phyloP scores from a whole-genome alignment of 2,888 invertebrate genomes.

The Thyatira batis region DNA sequence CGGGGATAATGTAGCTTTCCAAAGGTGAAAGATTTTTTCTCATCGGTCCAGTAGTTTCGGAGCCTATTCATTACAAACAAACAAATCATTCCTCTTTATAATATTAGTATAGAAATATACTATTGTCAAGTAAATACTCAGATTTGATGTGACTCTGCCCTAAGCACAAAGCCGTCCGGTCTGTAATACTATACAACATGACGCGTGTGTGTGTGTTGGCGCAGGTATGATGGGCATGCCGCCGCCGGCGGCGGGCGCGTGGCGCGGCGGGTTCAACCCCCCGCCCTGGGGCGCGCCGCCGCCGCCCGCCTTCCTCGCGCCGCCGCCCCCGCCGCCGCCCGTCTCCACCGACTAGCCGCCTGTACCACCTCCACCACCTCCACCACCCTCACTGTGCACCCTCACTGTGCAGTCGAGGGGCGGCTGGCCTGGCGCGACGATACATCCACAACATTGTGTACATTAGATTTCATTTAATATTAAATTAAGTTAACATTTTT shows the following conservation, averaged over 20 bases:
- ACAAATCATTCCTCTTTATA: too few relatives aligned
- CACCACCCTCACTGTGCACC: too few relatives aligned
- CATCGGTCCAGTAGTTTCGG: too few relatives aligned
- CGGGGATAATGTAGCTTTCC: too few relatives aligned
- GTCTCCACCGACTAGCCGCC: conserved; percentile 44
- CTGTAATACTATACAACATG: too few relatives aligned
- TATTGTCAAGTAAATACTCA: too few relatives aligned
- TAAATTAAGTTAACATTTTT: not conserved
- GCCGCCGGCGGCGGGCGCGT: conserved; percentile 20
- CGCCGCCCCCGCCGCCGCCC: conserved; percentile 77
- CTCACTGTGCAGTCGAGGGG: not conserved
- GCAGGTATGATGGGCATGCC: conserved; percentile 61
- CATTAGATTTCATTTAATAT: not conserved
- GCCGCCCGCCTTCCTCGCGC: conserved; percentile 68
- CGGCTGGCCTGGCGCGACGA: not conserved
- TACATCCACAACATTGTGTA: not conserved
- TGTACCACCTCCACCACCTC: not conserved
- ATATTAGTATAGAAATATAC: too few relatives aligned
- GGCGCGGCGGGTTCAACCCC: conserved; percentile 56
- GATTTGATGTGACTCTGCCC: too few relatives aligned
- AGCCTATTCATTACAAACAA: too few relatives aligned
- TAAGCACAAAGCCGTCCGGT: too few relatives aligned
- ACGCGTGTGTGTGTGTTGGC: not conserved
- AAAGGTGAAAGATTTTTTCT: too few relatives aligned
- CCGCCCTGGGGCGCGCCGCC: conserved; percentile 73